phyloP scores from a whole-genome alignment of 2,888 invertebrate species.

The Aphodius granarius region DNA sequence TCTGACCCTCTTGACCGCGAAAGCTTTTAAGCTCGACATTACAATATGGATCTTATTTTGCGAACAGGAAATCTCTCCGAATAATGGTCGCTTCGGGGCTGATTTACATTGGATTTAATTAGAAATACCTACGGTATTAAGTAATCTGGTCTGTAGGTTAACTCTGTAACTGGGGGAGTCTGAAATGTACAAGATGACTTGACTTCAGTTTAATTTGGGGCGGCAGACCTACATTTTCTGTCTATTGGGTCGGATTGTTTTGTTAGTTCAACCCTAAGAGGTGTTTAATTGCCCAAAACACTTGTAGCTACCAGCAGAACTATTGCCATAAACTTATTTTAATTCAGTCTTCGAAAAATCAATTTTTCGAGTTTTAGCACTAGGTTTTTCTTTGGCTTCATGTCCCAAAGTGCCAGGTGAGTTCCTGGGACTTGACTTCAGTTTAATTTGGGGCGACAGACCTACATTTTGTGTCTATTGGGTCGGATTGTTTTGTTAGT shows the following conservation, averaged over 20 bases:
- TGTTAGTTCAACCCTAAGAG: not conserved
- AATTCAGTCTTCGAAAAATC: too few species aligned
- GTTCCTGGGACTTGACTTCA: too few species aligned
- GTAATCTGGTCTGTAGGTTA: not conserved
- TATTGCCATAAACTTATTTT: too few species aligned
- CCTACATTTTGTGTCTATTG: too few species aligned
- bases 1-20: conserved; percentile 30
- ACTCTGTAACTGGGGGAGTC: not conserved
- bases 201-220: not conserved
- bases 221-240: not conserved
- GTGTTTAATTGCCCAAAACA: not conserved
- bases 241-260: not conserved
- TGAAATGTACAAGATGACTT: not conserved
- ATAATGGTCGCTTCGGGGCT: not conserved
- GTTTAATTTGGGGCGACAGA: too few species aligned
- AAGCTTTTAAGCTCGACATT: conserved; percentile 31
- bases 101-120: conserved; percentile 4
- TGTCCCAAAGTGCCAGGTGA: too few species aligned
- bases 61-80: not conserved
- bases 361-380: too few species aligned
- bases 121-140: not conserved
- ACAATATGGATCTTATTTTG: conserved; percentile 27
- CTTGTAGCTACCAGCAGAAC: not conserved
- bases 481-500: too few species aligned
- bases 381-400: too few species aligned